Evolutionary conservation across 37 sponge, comb jelly and placozoan species (phyloP), one percentile per base, ranked within the genome.

Genomic region (Haliclona indistincta): DNA sequence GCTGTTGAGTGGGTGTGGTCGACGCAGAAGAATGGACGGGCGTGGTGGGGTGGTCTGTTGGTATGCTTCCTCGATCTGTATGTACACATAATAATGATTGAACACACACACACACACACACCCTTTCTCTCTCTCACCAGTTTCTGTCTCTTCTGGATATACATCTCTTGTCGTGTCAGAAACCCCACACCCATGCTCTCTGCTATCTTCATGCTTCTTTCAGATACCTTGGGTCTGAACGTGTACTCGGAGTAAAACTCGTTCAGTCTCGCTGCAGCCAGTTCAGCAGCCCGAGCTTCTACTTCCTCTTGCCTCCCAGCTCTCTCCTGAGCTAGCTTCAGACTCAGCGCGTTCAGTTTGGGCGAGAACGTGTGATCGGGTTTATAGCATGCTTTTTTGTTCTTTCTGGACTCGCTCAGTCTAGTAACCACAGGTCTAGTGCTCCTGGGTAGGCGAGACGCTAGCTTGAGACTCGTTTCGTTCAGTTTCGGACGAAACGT

Each of bases 401-500:
- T 78, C 61, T 47, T 79, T 22, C 65, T 72, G 0, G 43, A 56
- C 38, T 78, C 74, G 4, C 28, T 10, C 36, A 74, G 60, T 22
- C 80, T 54, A 42, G 70, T 29, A 6, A 66, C 29, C 25, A 79
- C 62, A 32, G 80, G 80, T 7, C 40, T 49, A 54, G 23, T 37
- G 44, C 35, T 34, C 3, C 77, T 43, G 29, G 23, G 29, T 33
- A 20, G 52, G 3, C 38, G 49, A 30, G 61, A 38, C 22, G 76
- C 84, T 38, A 91, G 45, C 63, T 80, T 67, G 22, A 84, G 17
- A 30, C 82, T 83, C 19, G 22, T 20, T 4, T 54, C 38, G 55
- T 93, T 88, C 38, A 93, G 41, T 35, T 67, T 70, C 1, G 89
- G 86, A 13, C 54, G 13, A 47, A 88, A 84, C 23, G 86, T 93